These are phyloP conservation scores for Drosophila vallismaia DNA, from an alignment of 2,888 invertebrate species.

Conservation along the genomic window DNA sequence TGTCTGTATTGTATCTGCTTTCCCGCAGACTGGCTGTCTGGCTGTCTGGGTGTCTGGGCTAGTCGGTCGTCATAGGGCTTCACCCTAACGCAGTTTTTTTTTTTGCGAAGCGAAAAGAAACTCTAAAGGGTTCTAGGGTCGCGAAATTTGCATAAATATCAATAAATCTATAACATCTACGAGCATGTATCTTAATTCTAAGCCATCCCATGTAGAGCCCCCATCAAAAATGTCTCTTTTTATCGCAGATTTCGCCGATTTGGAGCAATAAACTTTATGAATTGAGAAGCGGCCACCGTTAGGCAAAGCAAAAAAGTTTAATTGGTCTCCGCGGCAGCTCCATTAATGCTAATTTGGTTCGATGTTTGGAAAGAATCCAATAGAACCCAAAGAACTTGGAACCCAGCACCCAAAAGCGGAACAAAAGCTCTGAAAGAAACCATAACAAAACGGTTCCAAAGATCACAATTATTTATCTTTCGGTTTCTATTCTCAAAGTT, in stretches of 20 bases:
- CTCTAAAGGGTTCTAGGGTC: too few relatives aligned
- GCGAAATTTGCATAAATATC: conserved; percentile 34
- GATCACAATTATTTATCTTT: conserved; percentile 8
- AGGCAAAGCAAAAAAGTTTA: conserved; percentile 34
- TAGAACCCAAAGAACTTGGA: neutral
- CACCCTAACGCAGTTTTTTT: neutral
- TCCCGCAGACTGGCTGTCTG: conserved; percentile 1
- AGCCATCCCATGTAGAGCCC: conserved; percentile 4
- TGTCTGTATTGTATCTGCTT: neutral
- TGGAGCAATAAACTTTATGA: conserved; percentile 51
- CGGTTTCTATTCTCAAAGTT: neutral
- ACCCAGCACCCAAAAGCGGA: neutral
- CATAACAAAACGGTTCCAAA: conserved; percentile 15
- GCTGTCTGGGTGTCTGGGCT: conserved; percentile 13
- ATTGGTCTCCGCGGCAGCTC: conserved; percentile 41
- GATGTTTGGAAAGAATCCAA: neutral
- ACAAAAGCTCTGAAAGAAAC: conserved; percentile 6
- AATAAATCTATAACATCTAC: conserved; percentile 21
- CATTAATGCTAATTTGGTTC: conserved; percentile 68
- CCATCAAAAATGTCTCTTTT: conserved; percentile 16
- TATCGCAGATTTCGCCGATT: conserved; percentile 35
- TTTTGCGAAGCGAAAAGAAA: neutral
- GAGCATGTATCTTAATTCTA: neutral
- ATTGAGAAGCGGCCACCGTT: conserved; percentile 32
- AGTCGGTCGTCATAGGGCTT: conserved; percentile 40